phyloP scores from a whole-genome alignment of 23 tunicate genomes.

The Halocynthia aurantium region DNA sequence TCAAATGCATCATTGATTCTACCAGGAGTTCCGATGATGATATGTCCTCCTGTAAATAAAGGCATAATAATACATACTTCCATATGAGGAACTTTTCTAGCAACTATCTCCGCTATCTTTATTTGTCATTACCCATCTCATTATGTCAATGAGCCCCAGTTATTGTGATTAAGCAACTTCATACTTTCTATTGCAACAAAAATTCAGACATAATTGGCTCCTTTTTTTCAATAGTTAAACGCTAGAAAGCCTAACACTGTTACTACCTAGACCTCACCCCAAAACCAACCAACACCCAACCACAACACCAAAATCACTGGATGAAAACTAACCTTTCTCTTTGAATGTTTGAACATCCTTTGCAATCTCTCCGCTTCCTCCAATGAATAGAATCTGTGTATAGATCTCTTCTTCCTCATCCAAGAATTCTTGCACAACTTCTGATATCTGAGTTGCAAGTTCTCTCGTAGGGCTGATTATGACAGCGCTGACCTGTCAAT shows the following conservation, averaged over 20 bases:
- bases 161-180: no score
- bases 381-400: slow-evolving; percentile 49
- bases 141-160: no score
- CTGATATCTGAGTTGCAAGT: slow-evolving; percentile 82
- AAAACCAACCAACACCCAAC: no score
- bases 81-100: background rate
- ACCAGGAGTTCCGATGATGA: slow-evolving; percentile 94
- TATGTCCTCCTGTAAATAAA: slow-evolving; percentile 45
- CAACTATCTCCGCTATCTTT: background rate
- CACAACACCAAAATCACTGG: no score
- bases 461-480: slow-evolving; percentile 92
- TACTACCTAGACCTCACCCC: no score
- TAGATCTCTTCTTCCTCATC: slow-evolving; percentile 26
- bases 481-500: slow-evolving; percentile 6
- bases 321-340: background rate
- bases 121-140: no score
- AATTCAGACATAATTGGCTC: no score
- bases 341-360: slow-evolving; percentile 38
- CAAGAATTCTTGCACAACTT: slow-evolving; percentile 48
- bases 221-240: no score
- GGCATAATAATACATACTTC: background rate
- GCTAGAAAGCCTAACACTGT: no score
- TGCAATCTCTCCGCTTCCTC: slow-evolving; percentile 76
- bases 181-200: no score
- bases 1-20: slow-evolving; percentile 58